phyloP scores from a whole-genome alignment of 2,888 invertebrate species.

The Lasiommata megera region DNA sequence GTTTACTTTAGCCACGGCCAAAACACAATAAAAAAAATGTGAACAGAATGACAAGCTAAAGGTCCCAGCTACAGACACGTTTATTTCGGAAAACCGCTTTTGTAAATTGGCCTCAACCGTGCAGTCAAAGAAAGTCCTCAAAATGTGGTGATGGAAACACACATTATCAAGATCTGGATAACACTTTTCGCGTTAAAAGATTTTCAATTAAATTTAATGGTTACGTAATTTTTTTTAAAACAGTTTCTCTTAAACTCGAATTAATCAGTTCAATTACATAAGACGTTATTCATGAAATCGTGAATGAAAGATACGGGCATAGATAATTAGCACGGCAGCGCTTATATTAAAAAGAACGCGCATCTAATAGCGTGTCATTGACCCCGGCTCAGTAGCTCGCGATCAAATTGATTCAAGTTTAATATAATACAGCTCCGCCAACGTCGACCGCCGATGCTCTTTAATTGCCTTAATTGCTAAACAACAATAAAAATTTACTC shows the following conservation, averaged over 20 bases:
- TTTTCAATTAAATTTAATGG: no score
- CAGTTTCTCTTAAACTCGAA: constrained; percentile 2
- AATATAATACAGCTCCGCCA: constrained; percentile 63
- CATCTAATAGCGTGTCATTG: constrained; percentile 42
- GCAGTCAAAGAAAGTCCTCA: no score
- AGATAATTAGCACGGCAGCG: constrained; percentile 39
- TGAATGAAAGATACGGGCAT: constrained; percentile 15
- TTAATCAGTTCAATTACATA: constrained; percentile 15
- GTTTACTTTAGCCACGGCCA: neutral
- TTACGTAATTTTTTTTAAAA: neutral
- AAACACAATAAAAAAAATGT: neutral
- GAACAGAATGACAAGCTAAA: no score
- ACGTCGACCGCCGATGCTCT: constrained; percentile 58
- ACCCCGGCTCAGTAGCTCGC: constrained; percentile 56
- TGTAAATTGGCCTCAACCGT: no score
- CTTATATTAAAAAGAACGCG: constrained; percentile 29
- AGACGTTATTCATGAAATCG: constrained; percentile 20
- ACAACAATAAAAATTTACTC: constrained; percentile 19
- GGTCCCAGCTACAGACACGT: no score
- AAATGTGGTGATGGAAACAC: no score
- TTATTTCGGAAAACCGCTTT: no score
- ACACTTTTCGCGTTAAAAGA: no score
- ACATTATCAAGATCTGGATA: no score
- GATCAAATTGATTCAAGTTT: constrained; percentile 71
- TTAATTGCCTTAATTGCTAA: constrained; percentile 65